Evolutionary conservation across 2,797 vertebrate genomes (phyloP).

Genomic region (Tolypeutes matacus): DNA sequence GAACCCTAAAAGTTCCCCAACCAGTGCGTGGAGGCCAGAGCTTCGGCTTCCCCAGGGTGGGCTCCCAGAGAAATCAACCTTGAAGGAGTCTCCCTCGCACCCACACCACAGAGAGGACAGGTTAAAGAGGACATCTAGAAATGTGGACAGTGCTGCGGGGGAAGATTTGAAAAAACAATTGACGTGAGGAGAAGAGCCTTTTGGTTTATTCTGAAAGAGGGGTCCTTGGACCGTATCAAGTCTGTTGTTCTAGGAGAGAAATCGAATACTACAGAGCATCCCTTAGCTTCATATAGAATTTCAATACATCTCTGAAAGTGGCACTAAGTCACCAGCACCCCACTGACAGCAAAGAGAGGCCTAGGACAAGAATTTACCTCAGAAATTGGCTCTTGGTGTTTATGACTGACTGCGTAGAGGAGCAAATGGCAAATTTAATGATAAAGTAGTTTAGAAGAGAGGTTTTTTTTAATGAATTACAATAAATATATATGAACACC

Average conservation of each 20-base stretch:
- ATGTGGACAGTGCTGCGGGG: background rate
- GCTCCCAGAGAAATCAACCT: background rate
- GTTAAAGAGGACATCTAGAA: background rate
- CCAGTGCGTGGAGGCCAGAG: accelerated
- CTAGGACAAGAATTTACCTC: background rate
- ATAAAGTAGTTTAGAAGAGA: slow-evolving; percentile 19
- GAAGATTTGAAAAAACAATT: background rate
- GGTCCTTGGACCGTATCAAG: background rate
- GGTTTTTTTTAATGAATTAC: slow-evolving; percentile 11
- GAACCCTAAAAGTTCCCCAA: background rate
- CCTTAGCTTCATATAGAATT: slow-evolving; percentile 60
- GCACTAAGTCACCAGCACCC: background rate
- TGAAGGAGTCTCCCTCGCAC: accelerated
- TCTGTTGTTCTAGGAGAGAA: background rate
- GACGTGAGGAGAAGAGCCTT: background rate
- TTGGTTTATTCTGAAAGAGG: background rate
- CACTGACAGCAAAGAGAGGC: background rate
- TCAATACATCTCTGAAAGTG: slow-evolving; percentile 45
- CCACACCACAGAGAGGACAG: too few relatives aligned
- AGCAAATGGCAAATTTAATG: slow-evolving; percentile 35
- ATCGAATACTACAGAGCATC: background rate
- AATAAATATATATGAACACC: slow-evolving; percentile 45
- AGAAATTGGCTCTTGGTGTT: background rate
- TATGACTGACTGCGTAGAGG: background rate
- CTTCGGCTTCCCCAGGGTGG: background rate